phyloP scores from a whole-genome alignment of 1,140 invertebrate species.

The Pseudomyrmex dendroicus region DNA sequence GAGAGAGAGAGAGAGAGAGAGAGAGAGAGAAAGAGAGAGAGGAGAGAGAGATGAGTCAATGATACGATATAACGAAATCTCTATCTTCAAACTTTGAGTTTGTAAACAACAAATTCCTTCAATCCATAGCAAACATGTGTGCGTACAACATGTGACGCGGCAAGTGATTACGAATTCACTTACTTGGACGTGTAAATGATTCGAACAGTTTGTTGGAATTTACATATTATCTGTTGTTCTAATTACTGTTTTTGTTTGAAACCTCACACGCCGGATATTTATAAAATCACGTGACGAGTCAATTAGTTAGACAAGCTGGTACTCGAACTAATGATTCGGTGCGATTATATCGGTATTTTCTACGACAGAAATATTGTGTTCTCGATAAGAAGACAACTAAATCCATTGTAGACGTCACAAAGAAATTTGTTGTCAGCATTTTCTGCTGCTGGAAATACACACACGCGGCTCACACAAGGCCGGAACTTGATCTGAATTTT shows the following conservation, averaged over 20 bases:
- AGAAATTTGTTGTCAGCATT: background rate
- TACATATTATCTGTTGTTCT: background rate
- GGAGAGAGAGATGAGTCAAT: background rate
- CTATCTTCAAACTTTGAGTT: slow-evolving; percentile 57
- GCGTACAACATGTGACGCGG: background rate
- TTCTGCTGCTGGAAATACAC: background rate
- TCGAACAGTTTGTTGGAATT: background rate
- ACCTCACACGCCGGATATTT: background rate
- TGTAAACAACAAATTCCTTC: slow-evolving; percentile 62
- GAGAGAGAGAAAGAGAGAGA: background rate
- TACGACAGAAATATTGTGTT: slow-evolving; percentile 1
- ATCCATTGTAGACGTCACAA: slow-evolving; percentile 24
- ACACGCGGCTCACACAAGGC: background rate
- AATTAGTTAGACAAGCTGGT: background rate
- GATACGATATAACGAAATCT: background rate
- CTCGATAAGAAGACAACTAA: slow-evolving; percentile 37
- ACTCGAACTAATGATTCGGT: too few relatives aligned
- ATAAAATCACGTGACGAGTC: slow-evolving; percentile 1
- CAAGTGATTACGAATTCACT: background rate
- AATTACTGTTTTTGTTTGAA: background rate
- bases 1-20: background rate
- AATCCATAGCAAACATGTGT: background rate
- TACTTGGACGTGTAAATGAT: background rate
- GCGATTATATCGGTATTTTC: slow-evolving; percentile 13
- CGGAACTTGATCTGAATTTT: slow-evolving; percentile 10